These are phyloP conservation scores for Pteropus alecto DNA, from an alignment of 2,113 vertebrate genomes.

Conservation along the genomic window DNA sequence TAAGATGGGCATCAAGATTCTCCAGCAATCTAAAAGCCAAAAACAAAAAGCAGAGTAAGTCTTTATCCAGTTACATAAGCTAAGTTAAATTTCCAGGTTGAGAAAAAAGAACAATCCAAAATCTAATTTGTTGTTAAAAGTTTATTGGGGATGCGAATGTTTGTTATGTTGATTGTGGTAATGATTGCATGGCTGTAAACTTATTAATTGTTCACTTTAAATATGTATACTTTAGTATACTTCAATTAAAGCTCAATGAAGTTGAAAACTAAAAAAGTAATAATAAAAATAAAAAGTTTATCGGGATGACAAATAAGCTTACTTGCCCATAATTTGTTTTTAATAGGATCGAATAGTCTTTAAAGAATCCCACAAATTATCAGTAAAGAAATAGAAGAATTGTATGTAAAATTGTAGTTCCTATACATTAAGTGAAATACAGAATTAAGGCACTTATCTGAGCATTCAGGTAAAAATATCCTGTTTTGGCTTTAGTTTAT, in stretches of 20 bases:
- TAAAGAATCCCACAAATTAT: conserved; percentile 14
- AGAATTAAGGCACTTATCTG: conserved; percentile 20
- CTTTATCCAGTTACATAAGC: neutral
- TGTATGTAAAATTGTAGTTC: neutral
- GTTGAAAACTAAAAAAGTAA: neutral
- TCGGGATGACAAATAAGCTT: neutral
- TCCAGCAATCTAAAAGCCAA: conserved; percentile 75
- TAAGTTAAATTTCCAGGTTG: conserved; percentile 17
- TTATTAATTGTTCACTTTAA: neutral
- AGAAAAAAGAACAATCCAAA: neutral
- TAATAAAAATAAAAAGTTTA: neutral
- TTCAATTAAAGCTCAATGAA: neutral
- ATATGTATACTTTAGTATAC: neutral
- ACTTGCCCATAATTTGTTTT: conserved; percentile 37
- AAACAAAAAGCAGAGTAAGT: conserved; percentile 76
- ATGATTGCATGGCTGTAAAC: neutral
- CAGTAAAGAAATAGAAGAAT: neutral
- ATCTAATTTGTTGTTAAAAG: conserved; percentile 24
- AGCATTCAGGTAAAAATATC: conserved; percentile 15
- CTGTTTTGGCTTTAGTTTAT: neutral
- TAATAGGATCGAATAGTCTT: neutral
- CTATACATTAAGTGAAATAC: neutral
- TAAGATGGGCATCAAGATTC: conserved; percentile 68
- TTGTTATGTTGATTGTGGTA: neutral
- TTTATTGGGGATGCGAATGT: neutral